Percentiles rank a stretch among this genome's conserved stretches.
These are phyloP conservation scores for Okamejei kenojei DNA, from an alignment of 2,797 vertebrate species.

Conservation along the genomic window DNA sequence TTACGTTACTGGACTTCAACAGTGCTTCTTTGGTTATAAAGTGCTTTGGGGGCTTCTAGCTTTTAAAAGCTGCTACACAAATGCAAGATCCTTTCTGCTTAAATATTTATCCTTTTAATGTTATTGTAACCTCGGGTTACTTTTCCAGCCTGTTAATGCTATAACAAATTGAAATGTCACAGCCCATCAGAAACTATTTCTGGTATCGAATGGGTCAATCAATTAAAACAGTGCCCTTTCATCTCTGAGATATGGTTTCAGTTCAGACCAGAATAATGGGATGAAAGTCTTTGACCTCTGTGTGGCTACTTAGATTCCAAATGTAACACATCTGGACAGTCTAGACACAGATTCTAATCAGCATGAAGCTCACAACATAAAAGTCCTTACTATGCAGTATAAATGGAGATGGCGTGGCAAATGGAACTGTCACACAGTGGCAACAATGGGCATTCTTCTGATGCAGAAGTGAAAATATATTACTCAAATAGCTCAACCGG, in stretches of 20 bases:
- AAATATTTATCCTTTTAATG: not conserved
- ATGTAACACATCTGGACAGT: not conserved
- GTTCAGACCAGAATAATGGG: not conserved
- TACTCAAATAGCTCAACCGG: not conserved
- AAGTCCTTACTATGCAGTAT: not conserved
- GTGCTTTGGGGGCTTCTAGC: not conserved
- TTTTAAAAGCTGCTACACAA: not conserved
- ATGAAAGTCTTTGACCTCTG: not conserved
- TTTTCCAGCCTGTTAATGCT: not conserved
- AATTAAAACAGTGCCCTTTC: not conserved
- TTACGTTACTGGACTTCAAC: constrained; percentile 6
- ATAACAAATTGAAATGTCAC: not conserved
- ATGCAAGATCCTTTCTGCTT: not conserved
- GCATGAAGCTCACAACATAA: not conserved
- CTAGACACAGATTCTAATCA: not conserved
- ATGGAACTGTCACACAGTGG: not conserved
- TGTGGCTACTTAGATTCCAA: not conserved
- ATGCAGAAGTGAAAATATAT: not conserved
- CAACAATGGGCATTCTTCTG: not conserved
- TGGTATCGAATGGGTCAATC: not conserved
- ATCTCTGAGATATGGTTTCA: not conserved
- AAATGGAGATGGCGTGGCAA: not conserved
- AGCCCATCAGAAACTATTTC: not conserved
- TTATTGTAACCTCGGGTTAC: not conserved
- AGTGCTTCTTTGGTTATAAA: not conserved